Conservation (phyloP, 2,113 vertebrate species). For the Chaetops frenatus region DNA sequence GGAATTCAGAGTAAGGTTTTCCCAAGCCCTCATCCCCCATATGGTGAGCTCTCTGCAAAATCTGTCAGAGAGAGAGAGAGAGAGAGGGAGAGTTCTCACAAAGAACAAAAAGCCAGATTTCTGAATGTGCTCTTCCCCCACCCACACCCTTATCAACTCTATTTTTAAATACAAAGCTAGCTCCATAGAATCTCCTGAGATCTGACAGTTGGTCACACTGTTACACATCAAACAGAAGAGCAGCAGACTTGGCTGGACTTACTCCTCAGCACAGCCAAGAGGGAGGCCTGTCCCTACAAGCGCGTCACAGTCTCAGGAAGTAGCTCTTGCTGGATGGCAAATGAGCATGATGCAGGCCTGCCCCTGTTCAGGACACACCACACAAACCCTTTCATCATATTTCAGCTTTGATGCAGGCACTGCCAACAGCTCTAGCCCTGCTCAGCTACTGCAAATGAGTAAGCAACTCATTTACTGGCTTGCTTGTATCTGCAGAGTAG, state of each 20-base stretch:
- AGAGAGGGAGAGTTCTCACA: background rate
- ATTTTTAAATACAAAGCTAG: constrained; percentile 11
- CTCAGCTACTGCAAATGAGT: background rate
- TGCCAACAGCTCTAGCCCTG: background rate
- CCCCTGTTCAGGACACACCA: background rate
- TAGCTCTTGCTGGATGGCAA: background rate
- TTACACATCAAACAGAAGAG: background rate
- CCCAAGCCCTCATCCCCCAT: background rate
- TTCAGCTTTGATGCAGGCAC: background rate
- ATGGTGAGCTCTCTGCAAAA: background rate
- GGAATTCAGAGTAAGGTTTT: background rate
- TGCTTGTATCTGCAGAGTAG: background rate
- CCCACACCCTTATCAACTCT: background rate
- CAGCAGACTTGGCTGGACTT: background rate
- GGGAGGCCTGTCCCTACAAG: background rate
- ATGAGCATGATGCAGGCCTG: background rate
- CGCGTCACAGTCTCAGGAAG: background rate
- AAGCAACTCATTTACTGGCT: background rate
- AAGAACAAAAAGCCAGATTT: constrained; percentile 2
- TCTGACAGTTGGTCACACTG: background rate
- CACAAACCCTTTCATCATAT: background rate
- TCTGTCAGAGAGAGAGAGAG: background rate
- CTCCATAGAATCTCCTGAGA: background rate
- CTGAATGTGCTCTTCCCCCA: background rate
- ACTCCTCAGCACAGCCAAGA: background rate